Conservation (phyloP, 2,888 invertebrate species). For the Tillus elongatus region DNA sequence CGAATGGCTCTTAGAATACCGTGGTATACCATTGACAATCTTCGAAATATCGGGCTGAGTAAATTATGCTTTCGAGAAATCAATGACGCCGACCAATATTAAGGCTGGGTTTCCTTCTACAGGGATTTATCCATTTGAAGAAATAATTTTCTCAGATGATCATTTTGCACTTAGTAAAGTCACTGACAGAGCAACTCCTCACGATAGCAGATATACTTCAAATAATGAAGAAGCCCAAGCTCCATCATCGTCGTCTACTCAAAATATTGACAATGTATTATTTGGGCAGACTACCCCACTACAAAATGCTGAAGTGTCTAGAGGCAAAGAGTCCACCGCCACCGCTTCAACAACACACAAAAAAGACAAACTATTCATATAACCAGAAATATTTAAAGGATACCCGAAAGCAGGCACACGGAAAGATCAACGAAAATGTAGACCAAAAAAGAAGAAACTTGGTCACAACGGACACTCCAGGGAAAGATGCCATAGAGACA, state of each 20-base stretch:
- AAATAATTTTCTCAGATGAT: conserved; percentile 30
- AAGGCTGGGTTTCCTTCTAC: conserved; percentile 29
- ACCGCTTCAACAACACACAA: background rate
- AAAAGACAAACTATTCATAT: conserved; percentile 13
- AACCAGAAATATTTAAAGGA: conserved; percentile 17
- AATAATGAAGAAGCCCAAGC: too few species aligned
- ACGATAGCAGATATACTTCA: too few species aligned
- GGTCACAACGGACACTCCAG: conserved; percentile 28
- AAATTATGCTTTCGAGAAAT: conserved; percentile 28
- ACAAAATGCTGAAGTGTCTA: too few species aligned
- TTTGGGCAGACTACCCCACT: too few species aligned
- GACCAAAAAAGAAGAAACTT: conserved; percentile 25
- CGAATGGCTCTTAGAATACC: conserved; percentile 34
- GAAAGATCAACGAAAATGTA: conserved; percentile 21
- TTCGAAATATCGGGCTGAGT: conserved; percentile 36
- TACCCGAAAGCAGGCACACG: conserved; percentile 22
- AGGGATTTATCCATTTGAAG: too few species aligned
- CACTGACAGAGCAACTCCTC: conserved; percentile 24
- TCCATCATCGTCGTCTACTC: too few species aligned
- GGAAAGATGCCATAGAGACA: conserved; percentile 22
- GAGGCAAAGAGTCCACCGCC: too few species aligned
- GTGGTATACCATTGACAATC: conserved; percentile 35
- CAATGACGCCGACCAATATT: conserved; percentile 34
- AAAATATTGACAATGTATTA: too few species aligned
- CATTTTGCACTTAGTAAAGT: conserved; percentile 28